Evolutionary conservation across 2,797 vertebrate species (phyloP).

Genomic region (Telmatherina bonti): DNA sequence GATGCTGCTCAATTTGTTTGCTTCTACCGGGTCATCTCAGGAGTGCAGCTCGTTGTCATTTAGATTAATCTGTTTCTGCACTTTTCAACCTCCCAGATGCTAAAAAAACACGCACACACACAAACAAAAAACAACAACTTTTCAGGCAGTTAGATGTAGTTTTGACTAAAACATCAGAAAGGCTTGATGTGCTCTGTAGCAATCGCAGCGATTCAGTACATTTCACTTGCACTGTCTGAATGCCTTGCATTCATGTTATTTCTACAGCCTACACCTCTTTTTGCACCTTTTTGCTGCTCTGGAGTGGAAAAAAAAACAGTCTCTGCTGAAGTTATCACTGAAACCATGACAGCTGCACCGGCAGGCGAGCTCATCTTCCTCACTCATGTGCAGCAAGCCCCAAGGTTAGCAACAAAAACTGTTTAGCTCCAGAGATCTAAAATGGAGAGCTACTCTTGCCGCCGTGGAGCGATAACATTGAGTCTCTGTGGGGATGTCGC

Average conservation of each 20-base stretch:
- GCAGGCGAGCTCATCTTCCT: slow-evolving; percentile 40
- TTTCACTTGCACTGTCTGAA: slow-evolving; percentile 5
- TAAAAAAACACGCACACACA: background rate
- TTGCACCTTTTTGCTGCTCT: background rate
- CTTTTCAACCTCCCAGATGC: background rate
- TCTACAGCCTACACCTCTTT: slow-evolving; percentile 10
- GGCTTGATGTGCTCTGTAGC: background rate
- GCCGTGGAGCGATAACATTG: slow-evolving; percentile 78
- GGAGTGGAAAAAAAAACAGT: slow-evolving; percentile 16
- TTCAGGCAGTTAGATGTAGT: slow-evolving; percentile 14
- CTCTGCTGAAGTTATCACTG: slow-evolving; percentile 52
- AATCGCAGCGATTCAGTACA: background rate
- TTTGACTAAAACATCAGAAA: slow-evolving; percentile 12
- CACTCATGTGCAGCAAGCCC: slow-evolving; percentile 53
- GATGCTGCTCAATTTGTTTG: slow-evolving; percentile 4
- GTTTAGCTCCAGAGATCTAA: slow-evolving; percentile 72
- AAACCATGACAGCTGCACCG: slow-evolving; percentile 41
- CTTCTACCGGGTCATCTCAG: slow-evolving; percentile 2
- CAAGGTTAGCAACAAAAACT: slow-evolving; percentile 75
- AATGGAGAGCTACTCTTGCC: slow-evolving; percentile 75
- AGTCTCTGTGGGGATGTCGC: slow-evolving; percentile 72
- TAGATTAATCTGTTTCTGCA: slow-evolving; percentile 18
- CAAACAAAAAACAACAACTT: background rate
- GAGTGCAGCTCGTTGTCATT: slow-evolving; percentile 10
- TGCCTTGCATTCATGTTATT: slow-evolving; percentile 1